phyloP scores from a whole-genome alignment of 1,140 invertebrate species.

The Lepidotrigona ventralis region DNA sequence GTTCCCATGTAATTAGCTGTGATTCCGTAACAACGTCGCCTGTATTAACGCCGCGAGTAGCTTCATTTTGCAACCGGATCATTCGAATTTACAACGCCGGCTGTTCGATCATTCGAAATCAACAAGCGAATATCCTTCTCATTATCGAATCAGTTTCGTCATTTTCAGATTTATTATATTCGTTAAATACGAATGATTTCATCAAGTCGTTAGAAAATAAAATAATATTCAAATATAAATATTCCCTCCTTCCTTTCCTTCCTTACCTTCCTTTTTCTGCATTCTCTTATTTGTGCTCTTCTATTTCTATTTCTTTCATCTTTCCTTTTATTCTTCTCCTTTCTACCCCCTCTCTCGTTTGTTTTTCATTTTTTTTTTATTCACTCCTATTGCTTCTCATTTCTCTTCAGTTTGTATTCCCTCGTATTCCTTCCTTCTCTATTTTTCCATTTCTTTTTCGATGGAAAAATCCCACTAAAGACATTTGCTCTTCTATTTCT shows the following conservation, averaged over 20 bases:
- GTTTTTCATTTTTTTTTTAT: no score
- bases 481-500: no score
- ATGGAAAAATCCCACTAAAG: no score
- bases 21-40: constrained; percentile 37
- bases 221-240: neutral
- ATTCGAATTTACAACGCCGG: neutral
- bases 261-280: neutral
- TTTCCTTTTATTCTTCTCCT: neutral
- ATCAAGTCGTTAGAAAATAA: neutral
- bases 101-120: neutral
- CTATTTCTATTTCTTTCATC: neutral
- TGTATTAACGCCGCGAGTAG: constrained; percentile 32
- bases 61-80: constrained; percentile 18
- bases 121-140: neutral
- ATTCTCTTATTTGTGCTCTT: neutral
- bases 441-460: neutral
- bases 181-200: neutral
- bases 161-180: neutral
- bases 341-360: neutral
- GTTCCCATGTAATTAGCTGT: constrained; percentile 47
- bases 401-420: neutral
- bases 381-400: neutral
- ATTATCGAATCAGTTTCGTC: neutral
- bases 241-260: neutral
- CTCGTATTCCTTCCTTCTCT: neutral